Conservation (phyloP, 2,797 vertebrate species). For the Coendou prehensilis region DNA sequence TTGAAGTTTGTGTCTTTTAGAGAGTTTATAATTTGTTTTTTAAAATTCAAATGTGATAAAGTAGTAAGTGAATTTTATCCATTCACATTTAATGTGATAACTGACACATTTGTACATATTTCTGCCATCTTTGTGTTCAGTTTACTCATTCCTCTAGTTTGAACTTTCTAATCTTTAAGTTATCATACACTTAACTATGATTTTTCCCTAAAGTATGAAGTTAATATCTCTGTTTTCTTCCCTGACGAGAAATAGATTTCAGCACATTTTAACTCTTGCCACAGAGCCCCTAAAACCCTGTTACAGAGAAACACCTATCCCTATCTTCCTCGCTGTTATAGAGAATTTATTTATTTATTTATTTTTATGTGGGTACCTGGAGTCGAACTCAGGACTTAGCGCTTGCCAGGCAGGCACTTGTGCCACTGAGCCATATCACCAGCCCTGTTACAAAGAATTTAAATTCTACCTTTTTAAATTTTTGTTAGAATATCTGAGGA, state of each 20-base stretch:
- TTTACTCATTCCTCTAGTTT: not conserved
- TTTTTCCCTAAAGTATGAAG: conserved; percentile 3
- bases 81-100: conserved; percentile 12
- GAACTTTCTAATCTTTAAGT: conserved; percentile 12
- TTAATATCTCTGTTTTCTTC: not conserved
- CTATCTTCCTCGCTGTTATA: not conserved
- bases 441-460: not conserved
- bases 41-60: conserved; percentile 13
- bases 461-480: not conserved
- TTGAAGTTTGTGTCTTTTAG: conserved; percentile 14
- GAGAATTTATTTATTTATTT: no score
- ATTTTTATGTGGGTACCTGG: no score
- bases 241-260: not conserved
- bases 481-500: no score
- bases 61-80: not conserved
- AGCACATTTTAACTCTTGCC: not conserved
- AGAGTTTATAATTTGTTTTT: conserved; percentile 32
- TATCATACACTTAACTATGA: not conserved
- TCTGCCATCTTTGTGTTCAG: conserved; percentile 23
- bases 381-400: no score
- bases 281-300: no score
- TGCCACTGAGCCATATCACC: no score
- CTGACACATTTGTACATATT: not conserved
- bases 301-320: not conserved
- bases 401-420: no score